Base-by-base conservation (phyloP, 2,797 vertebrate genomes). In the Ambastaia sidthimunki region DNA sequence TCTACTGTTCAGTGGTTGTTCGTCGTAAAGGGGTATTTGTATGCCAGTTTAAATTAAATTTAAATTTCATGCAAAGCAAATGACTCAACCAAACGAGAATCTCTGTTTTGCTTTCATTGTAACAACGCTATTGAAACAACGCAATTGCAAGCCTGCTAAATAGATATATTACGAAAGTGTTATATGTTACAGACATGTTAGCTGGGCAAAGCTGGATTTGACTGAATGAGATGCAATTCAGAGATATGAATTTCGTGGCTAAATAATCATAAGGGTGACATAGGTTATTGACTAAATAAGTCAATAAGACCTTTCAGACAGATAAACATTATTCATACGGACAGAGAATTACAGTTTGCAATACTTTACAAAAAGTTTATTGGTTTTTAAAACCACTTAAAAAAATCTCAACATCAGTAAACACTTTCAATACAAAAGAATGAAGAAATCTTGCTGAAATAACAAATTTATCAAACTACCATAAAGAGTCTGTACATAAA, bases 361-460 rank as follows among this genome's bases (percentile, higher is more conserved):
- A 89, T 91, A 89, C 84, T 87, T 90, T 89, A 90, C 92, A 93
- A 96, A 94, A 94, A 87, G 92, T 98, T 97, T 98, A 98, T 97
- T 97, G 91, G 83, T 92, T 94, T 95, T 95, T 93, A 93, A 96
- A 97, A 95, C 95, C 94, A 95, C 92, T 95, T 94, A 92, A 95
- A 90, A 41, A 93, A 96, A 95, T 85, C 76, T 82, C 80, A 87
- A 95, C 94, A 96, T 94, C 91, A 94, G 94, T 94, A 93, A 98
- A 93, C 95, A 96, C 94, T 96, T 97, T 94, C 91, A 92, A 95
- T 96, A 94, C 95, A 93, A 96, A 97, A 92, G 91, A 80, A 74
- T 62, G 69, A 59, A 83, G 73, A 54, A 89, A 91, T 87, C 93
- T 90, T 95, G 93, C 93, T 94, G 94, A 96, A 97, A 95, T 93